A percentile compares a stretch with the other conserved stretches of the same genome.
phyloP scores from a whole-genome alignment of 1,140 invertebrate species.

The Liolophura sinensis region DNA sequence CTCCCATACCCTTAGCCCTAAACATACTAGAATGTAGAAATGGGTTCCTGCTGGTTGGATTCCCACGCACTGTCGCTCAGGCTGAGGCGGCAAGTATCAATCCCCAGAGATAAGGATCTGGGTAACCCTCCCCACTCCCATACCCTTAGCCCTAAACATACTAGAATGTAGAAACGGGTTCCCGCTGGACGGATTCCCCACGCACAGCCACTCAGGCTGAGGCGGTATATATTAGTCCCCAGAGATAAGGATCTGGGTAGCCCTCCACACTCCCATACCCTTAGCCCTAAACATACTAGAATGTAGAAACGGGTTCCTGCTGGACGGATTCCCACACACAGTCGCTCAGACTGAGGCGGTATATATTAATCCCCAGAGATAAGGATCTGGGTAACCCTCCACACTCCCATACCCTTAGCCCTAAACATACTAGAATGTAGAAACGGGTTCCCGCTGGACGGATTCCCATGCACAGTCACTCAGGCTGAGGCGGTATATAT shows the following conservation, averaged over 20 bases:
- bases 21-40: constrained; percentile 90
- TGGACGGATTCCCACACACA: constrained; percentile 94
- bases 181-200: constrained; percentile 96
- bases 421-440: too few species aligned
- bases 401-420: too few species aligned
- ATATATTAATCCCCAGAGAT: too few species aligned
- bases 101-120: too few species aligned
- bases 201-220: constrained; percentile 91
- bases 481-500: too few species aligned
- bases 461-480: too few species aligned
- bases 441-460: too few species aligned
- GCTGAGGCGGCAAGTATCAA: constrained; percentile 75
- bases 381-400: too few species aligned
- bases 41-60: constrained; percentile 96
- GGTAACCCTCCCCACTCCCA: too few species aligned
- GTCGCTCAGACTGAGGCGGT: constrained; percentile 88
- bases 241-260: too few species aligned
- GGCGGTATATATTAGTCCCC: constrained; percentile 72
- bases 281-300: constrained; percentile 88
- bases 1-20: too few species aligned
- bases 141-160: constrained; percentile 84
- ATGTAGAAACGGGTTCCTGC: constrained; percentile 91
- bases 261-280: too few species aligned
- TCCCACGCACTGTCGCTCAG: constrained; percentile 93
- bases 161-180: constrained; percentile 94